Evolutionary conservation across 2,888 invertebrate genomes (phyloP).

Genomic region (Leistus spinibarbis): DNA sequence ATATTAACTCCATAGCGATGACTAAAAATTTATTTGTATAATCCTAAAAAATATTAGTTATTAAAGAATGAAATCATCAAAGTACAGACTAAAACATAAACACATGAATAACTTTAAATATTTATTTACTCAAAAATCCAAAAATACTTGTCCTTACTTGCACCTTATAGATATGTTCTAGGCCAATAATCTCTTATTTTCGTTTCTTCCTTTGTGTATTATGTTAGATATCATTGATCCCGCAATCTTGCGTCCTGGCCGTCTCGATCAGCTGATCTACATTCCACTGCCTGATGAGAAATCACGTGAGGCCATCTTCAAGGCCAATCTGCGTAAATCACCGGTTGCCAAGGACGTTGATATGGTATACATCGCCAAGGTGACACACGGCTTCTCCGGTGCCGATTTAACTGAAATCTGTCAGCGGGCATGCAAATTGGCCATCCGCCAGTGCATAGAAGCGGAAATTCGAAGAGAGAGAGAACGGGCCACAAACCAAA

Average conservation of each 20-base stretch:
- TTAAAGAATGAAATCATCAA: too few species aligned
- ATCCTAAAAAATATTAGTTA: too few species aligned
- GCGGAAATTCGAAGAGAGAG: constrained; percentile 91
- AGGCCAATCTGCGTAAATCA: constrained; percentile 94
- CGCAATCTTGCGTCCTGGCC: constrained; percentile 96
- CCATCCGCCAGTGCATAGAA: constrained; percentile 98
- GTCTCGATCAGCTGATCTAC: constrained; percentile 99
- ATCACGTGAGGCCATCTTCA: constrained; percentile 94
- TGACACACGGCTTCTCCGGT: constrained; percentile 96
- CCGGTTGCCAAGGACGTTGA: constrained; percentile 96
- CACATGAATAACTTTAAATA: not conserved
- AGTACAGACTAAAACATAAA: too few species aligned
- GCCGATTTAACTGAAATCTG: constrained; percentile 99
- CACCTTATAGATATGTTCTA: not conserved
- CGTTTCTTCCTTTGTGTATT: constrained; percentile 23
- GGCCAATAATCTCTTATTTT: too few species aligned
- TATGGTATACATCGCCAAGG: constrained; percentile 83
- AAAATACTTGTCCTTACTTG: not conserved
- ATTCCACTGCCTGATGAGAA: constrained; percentile 99
- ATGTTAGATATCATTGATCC: constrained; percentile 94
- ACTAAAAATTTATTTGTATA: too few species aligned
- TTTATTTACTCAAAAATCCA: constrained; percentile 5
- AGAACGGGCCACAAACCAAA: constrained; percentile 78
- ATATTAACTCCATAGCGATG: too few species aligned
- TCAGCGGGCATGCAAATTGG: constrained; percentile 98